Percentiles rank a stretch among this genome's conserved stretches.
Conservation (phyloP, 2,888 invertebrate genomes). For the Lasioglossum oenotherae region DNA sequence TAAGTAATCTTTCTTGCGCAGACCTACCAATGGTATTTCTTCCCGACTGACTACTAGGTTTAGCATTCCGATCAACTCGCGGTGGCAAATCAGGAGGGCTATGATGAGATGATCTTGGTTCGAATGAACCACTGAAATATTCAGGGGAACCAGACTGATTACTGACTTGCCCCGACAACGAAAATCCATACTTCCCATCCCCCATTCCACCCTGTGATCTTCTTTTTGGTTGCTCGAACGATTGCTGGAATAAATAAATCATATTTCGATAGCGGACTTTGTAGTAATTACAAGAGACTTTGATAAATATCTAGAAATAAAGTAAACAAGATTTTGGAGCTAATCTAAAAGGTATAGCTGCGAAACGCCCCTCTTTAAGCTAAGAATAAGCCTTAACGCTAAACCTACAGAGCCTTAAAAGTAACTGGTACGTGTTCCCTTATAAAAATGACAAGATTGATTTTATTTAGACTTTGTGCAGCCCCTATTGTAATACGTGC, state of each 20-base stretch:
- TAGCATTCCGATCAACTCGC: slow-evolving; percentile 91
- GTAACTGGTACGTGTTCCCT: too few species aligned
- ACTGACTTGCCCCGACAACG: slow-evolving; percentile 83
- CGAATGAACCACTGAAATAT: slow-evolving; percentile 79
- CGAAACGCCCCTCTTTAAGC: too few species aligned
- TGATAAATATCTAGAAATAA: neutral
- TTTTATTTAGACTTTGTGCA: too few species aligned
- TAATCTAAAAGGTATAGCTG: too few species aligned
- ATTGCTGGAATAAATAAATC: slow-evolving; percentile 60
- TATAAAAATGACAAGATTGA: too few species aligned
- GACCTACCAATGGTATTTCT: slow-evolving; percentile 83
- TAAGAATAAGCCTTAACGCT: too few species aligned
- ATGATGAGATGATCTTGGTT: slow-evolving; percentile 80
- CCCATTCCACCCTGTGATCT: slow-evolving; percentile 84
- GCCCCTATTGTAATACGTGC: too few species aligned
- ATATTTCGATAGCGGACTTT: neutral
- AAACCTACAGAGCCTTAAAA: too few species aligned
- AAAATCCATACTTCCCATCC: slow-evolving; percentile 89
- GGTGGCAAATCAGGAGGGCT: slow-evolving; percentile 93
- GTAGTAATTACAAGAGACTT: neutral
- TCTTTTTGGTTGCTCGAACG: slow-evolving; percentile 79
- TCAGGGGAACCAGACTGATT: slow-evolving; percentile 80
- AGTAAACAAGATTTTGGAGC: too few species aligned
- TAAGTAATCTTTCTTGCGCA: slow-evolving; percentile 84
- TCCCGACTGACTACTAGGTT: slow-evolving; percentile 87